phyloP scores from a whole-genome alignment of 2,797 vertebrate species.

The Meda fulgida region DNA sequence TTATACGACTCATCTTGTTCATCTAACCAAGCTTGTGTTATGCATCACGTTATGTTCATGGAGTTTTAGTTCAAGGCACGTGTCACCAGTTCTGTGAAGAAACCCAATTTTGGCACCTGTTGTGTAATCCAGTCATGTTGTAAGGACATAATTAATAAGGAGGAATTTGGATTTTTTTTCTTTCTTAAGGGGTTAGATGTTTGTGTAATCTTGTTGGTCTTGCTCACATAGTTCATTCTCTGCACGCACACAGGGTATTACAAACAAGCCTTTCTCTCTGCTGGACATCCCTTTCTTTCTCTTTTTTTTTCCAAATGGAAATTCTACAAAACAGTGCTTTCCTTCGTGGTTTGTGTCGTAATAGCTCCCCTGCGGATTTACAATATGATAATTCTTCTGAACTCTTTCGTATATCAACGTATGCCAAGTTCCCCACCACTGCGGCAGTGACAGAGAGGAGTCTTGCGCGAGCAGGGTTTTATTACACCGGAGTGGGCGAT shows the following conservation, averaged over 20 bases:
- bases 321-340: constrained; percentile 84
- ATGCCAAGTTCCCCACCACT: constrained; percentile 84
- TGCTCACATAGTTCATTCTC: neutral
- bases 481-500: constrained; percentile 90
- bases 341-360: constrained; percentile 81
- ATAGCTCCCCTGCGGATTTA: constrained; percentile 79
- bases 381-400: constrained; percentile 92
- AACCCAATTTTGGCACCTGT: neutral
- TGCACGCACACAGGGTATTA: constrained; percentile 55
- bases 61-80: neutral
- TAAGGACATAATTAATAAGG: neutral
- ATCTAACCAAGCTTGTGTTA: neutral
- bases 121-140: neutral
- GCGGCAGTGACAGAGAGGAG: constrained; percentile 87
- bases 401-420: constrained; percentile 93
- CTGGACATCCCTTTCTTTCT: constrained; percentile 76
- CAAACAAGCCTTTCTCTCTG: constrained; percentile 85
- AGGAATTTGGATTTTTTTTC: too few species aligned
- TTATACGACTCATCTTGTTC: neutral
- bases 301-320: constrained; percentile 75
- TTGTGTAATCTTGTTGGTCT: neutral
- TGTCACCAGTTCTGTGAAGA: neutral
- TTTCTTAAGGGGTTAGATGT: neutral
- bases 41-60: neutral
- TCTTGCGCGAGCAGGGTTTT: constrained; percentile 94